A percentile compares a stretch with the other conserved stretches of the same genome.
Conservation (phyloP, 2,113 vertebrate species). For the Myxocyprinus asiaticus region DNA sequence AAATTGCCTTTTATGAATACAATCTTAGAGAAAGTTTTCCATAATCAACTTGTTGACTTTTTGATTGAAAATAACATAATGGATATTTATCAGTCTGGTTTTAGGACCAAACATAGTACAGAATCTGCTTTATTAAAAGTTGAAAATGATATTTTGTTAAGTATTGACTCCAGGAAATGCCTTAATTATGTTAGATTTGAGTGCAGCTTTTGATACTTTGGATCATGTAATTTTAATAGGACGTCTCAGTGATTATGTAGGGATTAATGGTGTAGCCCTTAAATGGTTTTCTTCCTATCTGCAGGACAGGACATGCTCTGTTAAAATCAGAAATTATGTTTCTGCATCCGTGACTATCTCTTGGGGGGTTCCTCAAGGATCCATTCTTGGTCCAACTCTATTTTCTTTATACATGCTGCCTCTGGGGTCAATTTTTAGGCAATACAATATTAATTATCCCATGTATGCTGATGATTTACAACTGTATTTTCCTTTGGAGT, state of each 20-base stretch:
- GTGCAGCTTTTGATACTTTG: too few species aligned
- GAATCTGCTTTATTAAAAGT: too few species aligned
- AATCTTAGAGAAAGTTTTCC: too few species aligned
- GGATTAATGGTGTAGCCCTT: not conserved
- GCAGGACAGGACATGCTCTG: not conserved
- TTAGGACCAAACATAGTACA: too few species aligned
- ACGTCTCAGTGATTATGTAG: not conserved
- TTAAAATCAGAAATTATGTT: not conserved
- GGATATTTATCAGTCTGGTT: too few species aligned
- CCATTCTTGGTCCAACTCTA: not conserved
- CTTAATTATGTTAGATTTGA: too few species aligned
- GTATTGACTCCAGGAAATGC: too few species aligned
- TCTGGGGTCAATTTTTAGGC: not conserved
- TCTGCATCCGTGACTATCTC: not conserved
- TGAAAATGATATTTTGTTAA: too few species aligned
- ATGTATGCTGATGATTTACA: not conserved
- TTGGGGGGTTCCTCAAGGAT: not conserved
- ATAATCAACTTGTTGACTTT: too few species aligned
- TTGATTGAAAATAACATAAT: too few species aligned
- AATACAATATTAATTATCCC: not conserved
- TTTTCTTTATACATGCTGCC: not conserved
- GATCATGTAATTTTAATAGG: not conserved
- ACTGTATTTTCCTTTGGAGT: not conserved
- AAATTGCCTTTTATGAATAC: too few species aligned
- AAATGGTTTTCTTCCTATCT: not conserved